These are phyloP conservation scores for Macrochelys suwanniensis DNA, from an alignment of 2,797 vertebrate genomes.

Conservation along the genomic window DNA sequence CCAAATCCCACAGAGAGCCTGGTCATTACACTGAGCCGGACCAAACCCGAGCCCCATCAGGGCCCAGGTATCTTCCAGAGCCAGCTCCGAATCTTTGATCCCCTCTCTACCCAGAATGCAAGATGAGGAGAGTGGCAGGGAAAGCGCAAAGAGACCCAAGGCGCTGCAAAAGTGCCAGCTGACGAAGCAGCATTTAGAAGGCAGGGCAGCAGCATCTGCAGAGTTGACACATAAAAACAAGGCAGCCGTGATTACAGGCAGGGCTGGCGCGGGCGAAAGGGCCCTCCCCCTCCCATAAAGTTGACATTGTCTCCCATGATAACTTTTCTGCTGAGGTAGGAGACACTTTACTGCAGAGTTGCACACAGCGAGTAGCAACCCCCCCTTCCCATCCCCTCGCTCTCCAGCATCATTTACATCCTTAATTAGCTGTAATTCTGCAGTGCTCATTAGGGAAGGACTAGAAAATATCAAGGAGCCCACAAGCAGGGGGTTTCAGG, in stretches of 20 bases:
- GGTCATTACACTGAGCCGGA: neutral
- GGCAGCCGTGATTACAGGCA: conserved; percentile 23
- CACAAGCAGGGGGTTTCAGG: conserved; percentile 70
- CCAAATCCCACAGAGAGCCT: neutral
- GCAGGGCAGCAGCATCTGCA: conserved; percentile 56
- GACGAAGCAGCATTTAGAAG: conserved; percentile 63
- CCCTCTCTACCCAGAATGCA: rapidly evolving
- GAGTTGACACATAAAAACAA: conserved; percentile 29
- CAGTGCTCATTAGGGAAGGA: conserved; percentile 86
- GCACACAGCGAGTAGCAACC: conserved; percentile 83
- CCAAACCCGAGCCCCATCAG: neutral
- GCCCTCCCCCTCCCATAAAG: conserved; percentile 76
- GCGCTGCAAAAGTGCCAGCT: neutral
- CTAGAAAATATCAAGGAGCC: conserved; percentile 79
- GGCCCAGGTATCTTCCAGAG: neutral
- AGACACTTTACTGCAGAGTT: conserved; percentile 92
- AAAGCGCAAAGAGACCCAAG: neutral
- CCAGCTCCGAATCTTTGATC: neutral
- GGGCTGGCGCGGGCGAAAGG: neutral
- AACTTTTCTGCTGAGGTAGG: conserved; percentile 93
- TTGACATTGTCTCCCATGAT: conserved; percentile 90
- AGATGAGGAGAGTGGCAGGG: rapidly evolving
- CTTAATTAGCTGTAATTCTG: conserved; percentile 93
- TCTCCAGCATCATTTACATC: conserved; percentile 91
- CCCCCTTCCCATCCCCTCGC: conserved; percentile 79